Percentiles rank a stretch among this genome's conserved stretches.
Conservation (phyloP, 2,113 vertebrate species). For the Dasyornis broadbenti region DNA sequence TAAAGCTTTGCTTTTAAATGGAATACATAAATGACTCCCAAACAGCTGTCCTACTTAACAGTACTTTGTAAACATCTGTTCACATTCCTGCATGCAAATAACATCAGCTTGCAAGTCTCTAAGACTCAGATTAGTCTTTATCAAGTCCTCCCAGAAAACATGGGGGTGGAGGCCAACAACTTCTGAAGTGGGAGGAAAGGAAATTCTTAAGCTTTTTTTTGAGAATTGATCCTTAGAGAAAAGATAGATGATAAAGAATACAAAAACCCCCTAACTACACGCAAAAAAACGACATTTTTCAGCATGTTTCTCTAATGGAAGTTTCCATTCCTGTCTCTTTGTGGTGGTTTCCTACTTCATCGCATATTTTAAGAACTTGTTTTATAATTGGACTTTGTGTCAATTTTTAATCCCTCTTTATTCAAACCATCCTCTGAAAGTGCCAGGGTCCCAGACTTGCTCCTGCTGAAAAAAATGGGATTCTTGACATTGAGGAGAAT, state of each 20-base stretch:
- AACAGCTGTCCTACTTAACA: conserved; percentile 66
- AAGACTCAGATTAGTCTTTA: conserved; percentile 38
- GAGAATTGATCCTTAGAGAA: not conserved
- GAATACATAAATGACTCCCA: conserved; percentile 47
- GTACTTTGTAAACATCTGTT: conserved; percentile 69
- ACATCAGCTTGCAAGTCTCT: conserved; percentile 47
- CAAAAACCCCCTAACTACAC: not conserved
- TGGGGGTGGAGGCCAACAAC: not conserved
- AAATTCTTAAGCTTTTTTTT: not conserved
- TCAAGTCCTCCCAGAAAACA: conserved; percentile 15
- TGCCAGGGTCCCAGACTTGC: not conserved
- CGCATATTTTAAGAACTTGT: not conserved
- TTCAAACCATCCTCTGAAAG: not conserved
- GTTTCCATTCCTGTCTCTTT: not conserved
- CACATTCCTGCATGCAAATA: conserved; percentile 52
- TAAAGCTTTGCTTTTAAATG: conserved; percentile 56
- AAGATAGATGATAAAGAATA: not conserved
- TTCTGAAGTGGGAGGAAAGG: not conserved
- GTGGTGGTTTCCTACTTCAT: not conserved
- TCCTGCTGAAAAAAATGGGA: not conserved
- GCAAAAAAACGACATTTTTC: not conserved
- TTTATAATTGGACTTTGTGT: not conserved
- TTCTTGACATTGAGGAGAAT: conserved; percentile 43
- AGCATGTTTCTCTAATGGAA: not conserved
- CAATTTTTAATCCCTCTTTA: not conserved